Conservation (phyloP, 2,797 vertebrate species). For the Linurgus olivaceus region DNA sequence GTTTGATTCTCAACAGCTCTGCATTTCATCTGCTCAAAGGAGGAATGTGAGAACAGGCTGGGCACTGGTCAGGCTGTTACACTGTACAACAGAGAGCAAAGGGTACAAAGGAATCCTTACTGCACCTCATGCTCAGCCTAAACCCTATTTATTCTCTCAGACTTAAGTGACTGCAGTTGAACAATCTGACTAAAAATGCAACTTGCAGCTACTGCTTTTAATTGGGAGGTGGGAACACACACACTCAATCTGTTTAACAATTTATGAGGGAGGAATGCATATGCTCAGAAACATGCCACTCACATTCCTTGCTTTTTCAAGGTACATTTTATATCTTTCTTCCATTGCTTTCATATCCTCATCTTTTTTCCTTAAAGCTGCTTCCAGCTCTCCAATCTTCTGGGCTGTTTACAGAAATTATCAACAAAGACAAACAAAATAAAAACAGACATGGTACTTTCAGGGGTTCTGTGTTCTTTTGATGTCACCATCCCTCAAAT, state of each 20-base stretch:
- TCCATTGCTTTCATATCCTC: slow-evolving; percentile 99
- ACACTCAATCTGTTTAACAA: background rate
- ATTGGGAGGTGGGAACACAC: background rate
- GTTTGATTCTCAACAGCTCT: background rate
- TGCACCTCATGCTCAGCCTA: background rate
- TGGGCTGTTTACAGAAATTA: slow-evolving; percentile 76
- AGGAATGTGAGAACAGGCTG: background rate
- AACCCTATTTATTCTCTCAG: background rate
- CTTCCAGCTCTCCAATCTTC: slow-evolving; percentile 90
- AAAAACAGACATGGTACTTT: background rate
- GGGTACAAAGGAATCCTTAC: background rate
- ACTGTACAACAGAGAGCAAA: background rate
- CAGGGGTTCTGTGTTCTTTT: background rate
- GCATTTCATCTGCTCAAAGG: background rate
- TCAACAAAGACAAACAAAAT: background rate
- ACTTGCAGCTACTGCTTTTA: background rate
- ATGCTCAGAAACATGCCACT: slow-evolving; percentile 57
- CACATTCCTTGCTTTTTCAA: slow-evolving; percentile 97
- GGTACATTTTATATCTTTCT: slow-evolving; percentile 98
- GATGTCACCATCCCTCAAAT: background rate
- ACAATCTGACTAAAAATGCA: background rate
- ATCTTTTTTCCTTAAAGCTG: slow-evolving; percentile 94
- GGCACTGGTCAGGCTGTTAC: background rate
- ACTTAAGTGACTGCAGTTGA: background rate
- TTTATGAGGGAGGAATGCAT: background rate